Evolutionary conservation across 2,888 invertebrate species (phyloP), one percentile per base, ranked within the genome.

Genomic region (Liodrosophila aerea): DNA sequence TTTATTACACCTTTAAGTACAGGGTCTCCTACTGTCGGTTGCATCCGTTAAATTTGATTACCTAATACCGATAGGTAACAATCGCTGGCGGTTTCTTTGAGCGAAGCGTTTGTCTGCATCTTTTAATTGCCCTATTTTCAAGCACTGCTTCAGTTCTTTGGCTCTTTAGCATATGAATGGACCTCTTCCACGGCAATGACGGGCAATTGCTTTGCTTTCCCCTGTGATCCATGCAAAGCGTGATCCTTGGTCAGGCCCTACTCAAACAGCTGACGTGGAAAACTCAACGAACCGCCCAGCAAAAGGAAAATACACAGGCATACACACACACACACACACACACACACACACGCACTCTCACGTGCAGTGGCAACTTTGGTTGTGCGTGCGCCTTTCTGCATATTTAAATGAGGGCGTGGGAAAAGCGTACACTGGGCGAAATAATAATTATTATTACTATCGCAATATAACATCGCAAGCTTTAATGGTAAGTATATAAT

Each of bases 101-200:
- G n/a, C n/a, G n/a, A n/a, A n/a, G n/a, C n/a, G n/a, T n/a, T n/a
- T n/a, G n/a, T n/a, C n/a, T n/a, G n/a, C n/a, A n/a, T n/a, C n/a
- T n/a, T n/a, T n/a, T n/a, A 52, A 71, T 64, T 67, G 67, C 30
- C 33, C 22, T 22, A 2, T 22, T 59, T 66, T 72, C 45, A 49
- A 72, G 67, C 22, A 73, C 22, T 15, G 27, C 39, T 29, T 22
- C 44, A 33, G 36, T n/a, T n/a, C 16, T 49, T 58, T 29, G 43
- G 39, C 58, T 52, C 16, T 57, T 65, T 65, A 51, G 43, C 66
- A 65, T 65, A 46, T 65, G 72, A 71, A 56, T 56, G 65, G n/a
- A 31, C 29, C 57, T 46, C 63, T 69, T 30, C 46, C n/a, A 30
- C 31, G 30, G 41, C 44, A 50, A 33, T 64, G 71, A 65, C 37